Base-by-base conservation (phyloP, 2,113 vertebrate genomes). In the Neodon shergylaensis region DNA sequence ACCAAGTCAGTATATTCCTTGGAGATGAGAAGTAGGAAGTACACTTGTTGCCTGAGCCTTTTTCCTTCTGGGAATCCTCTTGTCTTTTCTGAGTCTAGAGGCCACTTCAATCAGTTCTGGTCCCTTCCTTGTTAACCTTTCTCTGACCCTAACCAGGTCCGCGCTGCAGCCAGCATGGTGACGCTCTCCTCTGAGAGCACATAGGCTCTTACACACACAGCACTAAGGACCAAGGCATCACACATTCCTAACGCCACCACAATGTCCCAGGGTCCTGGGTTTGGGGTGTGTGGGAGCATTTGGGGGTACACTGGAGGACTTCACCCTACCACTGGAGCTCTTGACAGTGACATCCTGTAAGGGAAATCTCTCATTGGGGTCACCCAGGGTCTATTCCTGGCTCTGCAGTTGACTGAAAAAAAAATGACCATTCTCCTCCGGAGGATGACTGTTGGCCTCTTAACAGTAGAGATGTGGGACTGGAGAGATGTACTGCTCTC, bases 291-390 rank as follows among this genome's bases (percentile, higher is more conserved):
- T 17, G 24, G 42, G 24, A 58, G n/a, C 24, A 28, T 83, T 83
- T 83, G 5, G 24, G 17, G 13, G 6, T 83, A 26, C 0, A 1
- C 22, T 83, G 8, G 54, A 39, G 24, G 3, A 63, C 58, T 42
- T 58, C 24, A 13, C 1, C 26, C 79, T 82, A 61, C 31, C 54
- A 26, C 22, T 39, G 36, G 54, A 28, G 12, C 12, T 82, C 54
- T 63, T 63, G n/a, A 61, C 24, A 6, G 22, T 1, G 26, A 44
- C 21, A 1, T 7, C 24, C 1, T 54, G 1, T 24, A 3, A 44
- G 72, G 31, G 10, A 13, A 42, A 39, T 12, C 7, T 1, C 13
- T 3, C 42, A 2, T 13, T 5, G 58, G 33, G 21, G 11, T 31
- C 76, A 52, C n/a, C 26, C 3, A 1, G n/a, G 31, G 52, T 49